These are phyloP conservation scores for Eupithecia centaureata DNA, from an alignment of 2,888 invertebrate species.

Conservation along the genomic window DNA sequence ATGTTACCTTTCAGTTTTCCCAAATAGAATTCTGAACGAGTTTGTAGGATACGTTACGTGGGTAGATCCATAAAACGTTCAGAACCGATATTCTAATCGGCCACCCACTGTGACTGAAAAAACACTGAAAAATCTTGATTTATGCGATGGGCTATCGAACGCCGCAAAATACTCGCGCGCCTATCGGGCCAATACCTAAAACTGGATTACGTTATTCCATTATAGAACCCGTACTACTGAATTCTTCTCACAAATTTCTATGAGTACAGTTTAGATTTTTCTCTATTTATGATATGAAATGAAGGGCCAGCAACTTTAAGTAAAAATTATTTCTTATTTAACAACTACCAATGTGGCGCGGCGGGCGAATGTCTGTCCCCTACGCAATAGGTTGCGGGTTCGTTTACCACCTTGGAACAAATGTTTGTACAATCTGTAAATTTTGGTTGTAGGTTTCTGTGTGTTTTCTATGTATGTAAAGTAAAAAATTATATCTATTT, in stretches of 20 bases:
- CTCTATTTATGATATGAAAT: neutral
- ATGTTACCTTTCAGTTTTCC: neutral
- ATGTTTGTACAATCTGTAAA: too few species aligned
- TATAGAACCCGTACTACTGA: neutral
- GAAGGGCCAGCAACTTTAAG: neutral
- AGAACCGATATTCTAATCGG: constrained; percentile 27
- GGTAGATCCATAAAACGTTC: neutral
- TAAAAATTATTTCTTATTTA: too few species aligned
- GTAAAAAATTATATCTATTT: too few species aligned
- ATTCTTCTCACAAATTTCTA: neutral
- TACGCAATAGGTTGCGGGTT: too few species aligned
- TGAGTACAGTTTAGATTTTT: neutral
- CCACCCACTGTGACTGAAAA: constrained; percentile 12
- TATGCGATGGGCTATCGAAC: constrained; percentile 30
- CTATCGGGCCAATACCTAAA: constrained; percentile 24
- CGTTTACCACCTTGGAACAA: too few species aligned
- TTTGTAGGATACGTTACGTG: neutral
- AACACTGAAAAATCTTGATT: constrained; percentile 25
- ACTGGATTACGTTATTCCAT: constrained; percentile 21
- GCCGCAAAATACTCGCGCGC: constrained; percentile 22
- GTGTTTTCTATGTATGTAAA: too few species aligned
- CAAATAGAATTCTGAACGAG: neutral
- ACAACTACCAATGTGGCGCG: too few species aligned
- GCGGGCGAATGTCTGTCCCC: too few species aligned
- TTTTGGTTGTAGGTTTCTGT: too few species aligned